Conservation (phyloP, 2,797 vertebrate genomes). For the Myripristis murdjan region DNA sequence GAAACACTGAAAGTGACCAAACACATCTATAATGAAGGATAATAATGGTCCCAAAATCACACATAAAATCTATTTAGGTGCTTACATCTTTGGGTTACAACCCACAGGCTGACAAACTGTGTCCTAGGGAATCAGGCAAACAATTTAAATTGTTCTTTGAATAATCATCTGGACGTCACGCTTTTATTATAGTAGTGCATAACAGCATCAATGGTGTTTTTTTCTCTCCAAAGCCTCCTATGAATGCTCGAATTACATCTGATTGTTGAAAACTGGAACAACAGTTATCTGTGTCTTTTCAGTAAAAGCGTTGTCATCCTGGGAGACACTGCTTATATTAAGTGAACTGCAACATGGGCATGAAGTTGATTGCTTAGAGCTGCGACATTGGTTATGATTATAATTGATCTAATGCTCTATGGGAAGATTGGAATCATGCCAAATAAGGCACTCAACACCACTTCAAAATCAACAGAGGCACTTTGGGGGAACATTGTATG, state of each 20-base stretch:
- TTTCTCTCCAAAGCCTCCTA: background rate
- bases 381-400: conserved; percentile 33
- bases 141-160: background rate
- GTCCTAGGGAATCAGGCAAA: too few species aligned
- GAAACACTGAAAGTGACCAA: too few species aligned
- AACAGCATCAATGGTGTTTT: background rate
- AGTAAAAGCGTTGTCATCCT: background rate
- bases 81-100: background rate
- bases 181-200: background rate
- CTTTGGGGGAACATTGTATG: background rate
- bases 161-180: background rate
- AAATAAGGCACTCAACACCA: conserved; percentile 7
- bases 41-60: background rate
- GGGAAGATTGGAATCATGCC: conserved; percentile 26
- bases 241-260: background rate
- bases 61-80: background rate
- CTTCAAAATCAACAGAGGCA: conserved; percentile 25
- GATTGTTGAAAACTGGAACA: background rate
- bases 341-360: conserved; percentile 5
- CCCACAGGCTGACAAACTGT: too few species aligned
- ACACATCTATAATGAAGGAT: too few species aligned
- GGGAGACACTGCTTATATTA: conserved; percentile 6
- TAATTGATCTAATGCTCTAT: conserved; percentile 25
- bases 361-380: background rate
- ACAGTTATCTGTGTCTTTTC: background rate